These are phyloP conservation scores for Geotrypetes seraphini DNA, from an alignment of 2,797 vertebrate species.

Conservation along the genomic window DNA sequence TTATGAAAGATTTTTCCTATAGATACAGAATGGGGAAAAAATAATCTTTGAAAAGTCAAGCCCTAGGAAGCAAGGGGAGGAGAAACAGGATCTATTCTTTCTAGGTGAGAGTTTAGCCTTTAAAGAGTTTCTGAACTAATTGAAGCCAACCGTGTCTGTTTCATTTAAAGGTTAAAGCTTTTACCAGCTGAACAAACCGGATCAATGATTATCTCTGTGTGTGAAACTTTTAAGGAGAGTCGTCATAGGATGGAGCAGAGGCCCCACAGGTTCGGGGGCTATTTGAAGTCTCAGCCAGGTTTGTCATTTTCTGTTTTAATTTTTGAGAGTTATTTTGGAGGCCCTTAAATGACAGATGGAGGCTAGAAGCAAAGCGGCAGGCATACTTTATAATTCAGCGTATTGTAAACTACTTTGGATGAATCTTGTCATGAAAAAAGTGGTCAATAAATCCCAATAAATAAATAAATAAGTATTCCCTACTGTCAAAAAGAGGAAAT, in stretches of 20 bases:
- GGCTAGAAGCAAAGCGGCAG: constrained; percentile 5
- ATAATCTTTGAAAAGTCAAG: too few species aligned
- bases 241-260: not conserved
- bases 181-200: constrained; percentile 14
- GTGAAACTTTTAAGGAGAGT: constrained; percentile 6
- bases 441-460: too few species aligned
- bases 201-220: constrained; percentile 16
- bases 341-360: constrained; percentile 15
- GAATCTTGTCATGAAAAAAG: too few species aligned
- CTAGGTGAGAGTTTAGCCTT: too few species aligned
- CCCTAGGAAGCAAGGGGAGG: too few species aligned
- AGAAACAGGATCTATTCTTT: too few species aligned
- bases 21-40: too few species aligned
- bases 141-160: constrained; percentile 2
- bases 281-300: constrained; percentile 3
- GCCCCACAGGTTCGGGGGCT: constrained; percentile 2
- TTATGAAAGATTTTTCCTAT: too few species aligned
- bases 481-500: not conserved
- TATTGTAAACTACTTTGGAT: too few species aligned
- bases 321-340: constrained; percentile 10
- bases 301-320: constrained; percentile 6
- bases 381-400: too few species aligned
- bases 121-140: not conserved
- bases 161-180: constrained; percentile 16
- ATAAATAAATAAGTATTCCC: too few species aligned